Base-by-base conservation (phyloP, 2,888 invertebrate genomes). In the Loripinus fragilis region DNA sequence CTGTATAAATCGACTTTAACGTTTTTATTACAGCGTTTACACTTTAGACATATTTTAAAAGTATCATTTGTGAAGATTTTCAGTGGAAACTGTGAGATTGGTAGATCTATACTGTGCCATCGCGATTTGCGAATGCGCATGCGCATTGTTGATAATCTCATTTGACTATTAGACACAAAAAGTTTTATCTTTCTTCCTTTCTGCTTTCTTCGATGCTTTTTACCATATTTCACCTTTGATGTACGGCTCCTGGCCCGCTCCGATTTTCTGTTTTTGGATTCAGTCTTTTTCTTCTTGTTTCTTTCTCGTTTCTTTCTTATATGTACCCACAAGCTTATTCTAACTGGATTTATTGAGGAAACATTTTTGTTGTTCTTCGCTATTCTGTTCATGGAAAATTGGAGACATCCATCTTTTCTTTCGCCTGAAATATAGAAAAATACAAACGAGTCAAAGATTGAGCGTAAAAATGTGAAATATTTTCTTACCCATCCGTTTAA, bases 21-120 rank as follows among this genome's bases (percentile, higher is more conserved):
- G n/a, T 80, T 80, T 35, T 71, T 74, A 28, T 71, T 81, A 71
- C 81, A 81, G 3, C 78, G 30, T 64, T 81, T 81, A 69, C 81
- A 81, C 33, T 76, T 42, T 41, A 81, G 67, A 52, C 81, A 81
- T 17, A 81, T 42, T 55, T 67, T 81, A 50, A 76, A 78, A 1
- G 48, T 74, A 38, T 81, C 78, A 28, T 70, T 73, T 25, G 35
- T 45, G 28, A 64, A 73, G 17, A 81, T 78, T 7, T 71, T 65
- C 10, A 67, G 42, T 30, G 76, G 78, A 65, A 81, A 81, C 45
- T 78, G 81, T 17, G 81, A 78, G 10, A 81, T 78, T 10, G 81
- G 81, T 45, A 81, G 52, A 45, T 81, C 81, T 38, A 81, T 71
- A 50, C 64, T 74, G 28, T 76, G 76, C 81, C 81, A 81, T 15